Evolutionary conservation across 2,888 invertebrate genomes (phyloP).

Genomic region (Neoscelio sp.): DNA sequence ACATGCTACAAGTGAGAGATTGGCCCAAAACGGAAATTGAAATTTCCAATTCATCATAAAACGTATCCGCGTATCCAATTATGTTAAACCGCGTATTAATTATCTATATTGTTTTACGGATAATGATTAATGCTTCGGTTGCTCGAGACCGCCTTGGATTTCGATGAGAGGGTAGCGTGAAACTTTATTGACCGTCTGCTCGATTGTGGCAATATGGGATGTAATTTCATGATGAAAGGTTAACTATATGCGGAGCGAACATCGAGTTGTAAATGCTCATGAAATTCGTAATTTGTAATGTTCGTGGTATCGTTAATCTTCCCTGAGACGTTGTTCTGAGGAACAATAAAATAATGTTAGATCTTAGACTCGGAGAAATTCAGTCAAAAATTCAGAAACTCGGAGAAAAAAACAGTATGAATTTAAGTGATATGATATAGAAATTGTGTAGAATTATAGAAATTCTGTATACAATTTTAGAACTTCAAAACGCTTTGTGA

Average conservation of each 20-base stretch:
- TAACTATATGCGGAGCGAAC: slow-evolving; percentile 41
- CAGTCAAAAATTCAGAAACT: no score
- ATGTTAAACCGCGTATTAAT: slow-evolving; percentile 78
- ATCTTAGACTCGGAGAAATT: no score
- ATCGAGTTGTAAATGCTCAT: slow-evolving; percentile 35
- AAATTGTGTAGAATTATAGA: no score
- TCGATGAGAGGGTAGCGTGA: slow-evolving; percentile 85
- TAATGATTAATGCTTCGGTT: slow-evolving; percentile 83
- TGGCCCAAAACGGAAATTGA: slow-evolving; percentile 69
- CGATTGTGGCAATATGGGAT: slow-evolving; percentile 35
- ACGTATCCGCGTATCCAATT: slow-evolving; percentile 73
- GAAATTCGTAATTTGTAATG: slow-evolving; percentile 47
- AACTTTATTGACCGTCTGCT: slow-evolving; percentile 69
- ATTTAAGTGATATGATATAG: no score
- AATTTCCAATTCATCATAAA: slow-evolving; percentile 72
- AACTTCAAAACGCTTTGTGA: no score
- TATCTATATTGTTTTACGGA: slow-evolving; percentile 77
- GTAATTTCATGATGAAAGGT: slow-evolving; percentile 54
- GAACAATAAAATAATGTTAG: no score
- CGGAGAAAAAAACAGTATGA: no score
- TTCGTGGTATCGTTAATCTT: slow-evolving; percentile 44
- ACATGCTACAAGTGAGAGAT: slow-evolving; percentile 73
- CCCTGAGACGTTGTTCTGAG: no score
- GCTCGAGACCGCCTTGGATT: slow-evolving; percentile 94
- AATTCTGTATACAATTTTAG: no score